phyloP scores from a whole-genome alignment of 2,888 invertebrate species.

The Aradus depressus region DNA sequence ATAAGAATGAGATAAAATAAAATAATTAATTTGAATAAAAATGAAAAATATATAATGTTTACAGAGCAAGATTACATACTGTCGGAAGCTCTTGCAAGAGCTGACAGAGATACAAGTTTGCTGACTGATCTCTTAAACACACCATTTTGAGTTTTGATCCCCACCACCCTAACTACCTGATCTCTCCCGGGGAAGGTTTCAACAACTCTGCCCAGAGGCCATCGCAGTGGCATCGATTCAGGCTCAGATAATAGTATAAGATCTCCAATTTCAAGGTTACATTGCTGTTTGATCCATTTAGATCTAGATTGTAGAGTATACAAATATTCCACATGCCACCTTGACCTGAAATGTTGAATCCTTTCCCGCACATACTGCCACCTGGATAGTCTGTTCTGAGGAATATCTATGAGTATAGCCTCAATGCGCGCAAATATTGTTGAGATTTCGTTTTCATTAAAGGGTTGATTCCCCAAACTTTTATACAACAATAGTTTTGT shows the following conservation, averaged over 20 bases:
- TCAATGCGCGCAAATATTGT: too few relatives aligned
- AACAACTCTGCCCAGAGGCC: constrained; percentile 15
- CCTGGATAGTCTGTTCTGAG: constrained; percentile 24
- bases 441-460: too few relatives aligned
- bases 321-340: constrained; percentile 26
- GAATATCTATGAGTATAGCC: constrained; percentile 21
- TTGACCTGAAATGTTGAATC: constrained; percentile 29
- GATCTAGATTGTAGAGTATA: constrained; percentile 20
- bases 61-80: too few relatives aligned
- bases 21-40: too few relatives aligned
- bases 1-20: too few relatives aligned
- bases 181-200: constrained; percentile 18
- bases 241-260: constrained; percentile 17
- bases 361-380: constrained; percentile 27
- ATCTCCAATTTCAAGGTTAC: constrained; percentile 18
- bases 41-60: too few relatives aligned
- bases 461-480: too few relatives aligned
- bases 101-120: too few relatives aligned
- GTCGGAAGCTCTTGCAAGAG: too few relatives aligned
- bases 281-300: constrained; percentile 16
- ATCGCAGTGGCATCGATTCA: background rate
- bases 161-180: constrained; percentile 11
- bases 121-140: too few relatives aligned
- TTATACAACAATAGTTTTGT: too few relatives aligned
- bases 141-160: too few relatives aligned